phyloP scores from a whole-genome alignment of 1,140 invertebrate genomes.

The Capitella teleta region DNA sequence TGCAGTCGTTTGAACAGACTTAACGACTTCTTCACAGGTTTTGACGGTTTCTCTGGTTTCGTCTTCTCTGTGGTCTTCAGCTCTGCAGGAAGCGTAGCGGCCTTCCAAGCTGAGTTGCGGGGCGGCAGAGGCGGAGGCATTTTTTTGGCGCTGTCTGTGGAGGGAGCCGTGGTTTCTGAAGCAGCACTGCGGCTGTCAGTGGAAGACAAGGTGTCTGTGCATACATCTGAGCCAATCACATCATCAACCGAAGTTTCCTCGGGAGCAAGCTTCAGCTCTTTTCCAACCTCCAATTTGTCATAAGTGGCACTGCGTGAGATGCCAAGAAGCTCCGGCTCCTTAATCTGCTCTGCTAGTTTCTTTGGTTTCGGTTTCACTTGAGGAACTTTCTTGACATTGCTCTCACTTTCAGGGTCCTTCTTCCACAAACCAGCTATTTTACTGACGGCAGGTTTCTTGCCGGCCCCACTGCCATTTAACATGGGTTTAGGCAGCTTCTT shows the following conservation, averaged over 20 bases:
- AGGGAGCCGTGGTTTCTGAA: too few relatives aligned
- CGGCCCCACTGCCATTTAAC: slow-evolving; percentile 4
- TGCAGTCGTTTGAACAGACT: not conserved
- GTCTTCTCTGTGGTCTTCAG: not conserved
- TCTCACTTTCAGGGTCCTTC: slow-evolving; percentile 44
- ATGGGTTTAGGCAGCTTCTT: slow-evolving; percentile 1
- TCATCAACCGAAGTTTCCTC: not conserved
- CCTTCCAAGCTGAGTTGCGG: too few relatives aligned
- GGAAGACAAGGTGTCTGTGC: not conserved
- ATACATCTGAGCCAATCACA: not conserved
- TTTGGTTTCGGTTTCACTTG: not conserved
- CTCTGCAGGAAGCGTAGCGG: not conserved
- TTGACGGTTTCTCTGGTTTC: not conserved
- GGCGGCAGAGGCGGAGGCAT: too few relatives aligned
- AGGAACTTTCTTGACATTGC: not conserved
- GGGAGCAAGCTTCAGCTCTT: not conserved
- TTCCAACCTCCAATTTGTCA: not conserved
- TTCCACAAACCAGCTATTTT: slow-evolving; percentile 84
- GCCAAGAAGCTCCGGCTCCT: not conserved
- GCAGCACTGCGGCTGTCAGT: not conserved
- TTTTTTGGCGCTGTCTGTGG: too few relatives aligned
- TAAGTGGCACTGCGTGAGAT: not conserved
- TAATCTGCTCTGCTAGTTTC: not conserved
- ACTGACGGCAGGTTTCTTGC: slow-evolving; percentile 60
- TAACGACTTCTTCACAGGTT: not conserved